phyloP scores from a whole-genome alignment of 2,797 vertebrate genomes.

The Iguana delicatissima region DNA sequence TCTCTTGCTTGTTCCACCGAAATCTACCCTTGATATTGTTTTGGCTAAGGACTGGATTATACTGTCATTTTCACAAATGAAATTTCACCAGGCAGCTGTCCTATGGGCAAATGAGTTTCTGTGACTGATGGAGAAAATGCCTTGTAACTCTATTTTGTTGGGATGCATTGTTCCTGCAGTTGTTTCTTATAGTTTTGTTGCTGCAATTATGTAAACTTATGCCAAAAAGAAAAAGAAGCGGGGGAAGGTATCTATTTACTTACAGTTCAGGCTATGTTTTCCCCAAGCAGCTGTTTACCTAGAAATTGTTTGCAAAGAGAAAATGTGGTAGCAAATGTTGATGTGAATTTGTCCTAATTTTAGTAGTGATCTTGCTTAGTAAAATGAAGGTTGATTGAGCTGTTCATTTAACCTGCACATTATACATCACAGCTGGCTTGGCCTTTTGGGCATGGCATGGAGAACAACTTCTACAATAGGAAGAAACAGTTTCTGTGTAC shows the following conservation, averaged over 20 bases:
- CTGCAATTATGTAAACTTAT: neutral
- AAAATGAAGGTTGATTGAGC: neutral
- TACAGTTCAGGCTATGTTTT: neutral
- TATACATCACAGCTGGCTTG: neutral
- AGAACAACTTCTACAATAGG: neutral
- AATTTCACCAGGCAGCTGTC: neutral
- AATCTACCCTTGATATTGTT: neutral
- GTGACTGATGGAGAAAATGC: neutral
- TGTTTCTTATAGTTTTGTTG: neutral
- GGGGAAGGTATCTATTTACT: neutral
- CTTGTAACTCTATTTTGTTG: neutral
- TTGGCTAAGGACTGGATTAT: neutral
- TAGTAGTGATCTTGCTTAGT: neutral
- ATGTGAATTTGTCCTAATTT: neutral
- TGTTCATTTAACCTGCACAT: neutral
- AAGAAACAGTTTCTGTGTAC: neutral
- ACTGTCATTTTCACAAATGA: neutral
- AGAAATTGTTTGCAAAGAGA: neutral
- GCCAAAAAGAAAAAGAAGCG: neutral
- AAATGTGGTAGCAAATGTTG: neutral
- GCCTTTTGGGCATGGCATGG: neutral
- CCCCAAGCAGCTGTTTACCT: neutral
- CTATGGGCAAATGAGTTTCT: neutral
- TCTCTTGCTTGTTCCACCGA: no score
- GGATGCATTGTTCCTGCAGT: neutral